Evolutionary conservation across 2,888 invertebrate genomes (phyloP).

Genomic region (Synergus japonicus): DNA sequence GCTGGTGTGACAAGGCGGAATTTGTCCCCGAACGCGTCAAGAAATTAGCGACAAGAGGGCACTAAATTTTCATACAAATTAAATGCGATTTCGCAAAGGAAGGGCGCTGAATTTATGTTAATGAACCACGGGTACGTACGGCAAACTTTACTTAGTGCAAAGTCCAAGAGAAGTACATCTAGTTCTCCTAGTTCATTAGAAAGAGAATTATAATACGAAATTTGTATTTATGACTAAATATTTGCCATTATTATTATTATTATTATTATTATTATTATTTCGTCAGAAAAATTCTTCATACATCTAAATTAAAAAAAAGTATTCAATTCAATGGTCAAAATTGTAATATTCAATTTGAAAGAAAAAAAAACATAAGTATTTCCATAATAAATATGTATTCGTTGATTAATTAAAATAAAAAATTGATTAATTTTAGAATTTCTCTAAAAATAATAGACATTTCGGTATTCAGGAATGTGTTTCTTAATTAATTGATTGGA

Average conservation of each 20-base stretch:
- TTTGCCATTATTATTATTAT: background rate
- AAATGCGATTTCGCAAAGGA: slow-evolving; percentile 37
- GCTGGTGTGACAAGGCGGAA: slow-evolving; percentile 28
- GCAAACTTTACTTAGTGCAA: slow-evolving; percentile 25
- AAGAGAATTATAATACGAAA: slow-evolving; percentile 24
- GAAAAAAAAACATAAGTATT: too few relatives aligned
- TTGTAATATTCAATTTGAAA: too few relatives aligned
- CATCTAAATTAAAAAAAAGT: too few relatives aligned
- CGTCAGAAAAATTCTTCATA: too few relatives aligned
- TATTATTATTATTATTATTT: background rate
- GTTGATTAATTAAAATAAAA: too few relatives aligned
- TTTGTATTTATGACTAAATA: slow-evolving; percentile 3
- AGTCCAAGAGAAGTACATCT: slow-evolving; percentile 30
- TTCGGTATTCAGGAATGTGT: background rate
- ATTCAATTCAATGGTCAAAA: too few relatives aligned
- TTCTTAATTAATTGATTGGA: slow-evolving; percentile 33
- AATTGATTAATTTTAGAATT: too few relatives aligned
- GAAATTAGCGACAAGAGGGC: slow-evolving; percentile 39
- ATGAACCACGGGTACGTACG: slow-evolving; percentile 26
- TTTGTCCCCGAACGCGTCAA: slow-evolving; percentile 36
- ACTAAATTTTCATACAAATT: slow-evolving; percentile 41
- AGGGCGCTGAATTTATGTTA: slow-evolving; percentile 35
- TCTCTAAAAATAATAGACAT: background rate
- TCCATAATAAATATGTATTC: too few relatives aligned
- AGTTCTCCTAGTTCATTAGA: slow-evolving; percentile 8